phyloP scores from a whole-genome alignment of 1,140 invertebrate species.

The Drosophila elegans region DNA sequence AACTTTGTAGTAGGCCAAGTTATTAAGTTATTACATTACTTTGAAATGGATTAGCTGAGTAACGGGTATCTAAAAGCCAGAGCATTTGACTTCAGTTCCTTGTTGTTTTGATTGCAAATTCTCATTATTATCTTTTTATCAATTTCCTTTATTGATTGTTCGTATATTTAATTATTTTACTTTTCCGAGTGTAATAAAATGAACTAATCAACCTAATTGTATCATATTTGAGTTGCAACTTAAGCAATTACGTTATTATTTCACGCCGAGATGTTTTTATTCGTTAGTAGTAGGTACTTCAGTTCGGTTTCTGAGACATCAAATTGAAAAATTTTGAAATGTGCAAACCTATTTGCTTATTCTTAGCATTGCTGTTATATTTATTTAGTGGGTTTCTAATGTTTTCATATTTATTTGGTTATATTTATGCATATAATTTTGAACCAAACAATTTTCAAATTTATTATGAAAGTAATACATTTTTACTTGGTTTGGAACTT shows the following conservation, averaged over 20 bases:
- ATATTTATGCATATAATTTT: neutral
- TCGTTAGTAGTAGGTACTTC: neutral
- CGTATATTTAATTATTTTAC: neutral
- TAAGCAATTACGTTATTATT: too few relatives aligned
- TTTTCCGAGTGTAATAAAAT: neutral
- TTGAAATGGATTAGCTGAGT: too few relatives aligned
- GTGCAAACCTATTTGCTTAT: neutral
- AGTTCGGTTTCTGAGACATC: neutral
- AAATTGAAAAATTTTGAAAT: neutral
- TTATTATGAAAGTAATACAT: too few relatives aligned
- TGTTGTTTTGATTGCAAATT: too few relatives aligned
- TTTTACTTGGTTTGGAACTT: neutral
- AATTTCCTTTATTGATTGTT: too few relatives aligned
- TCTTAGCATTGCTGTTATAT: neutral
- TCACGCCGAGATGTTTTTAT: too few relatives aligned
- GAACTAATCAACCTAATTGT: neutral
- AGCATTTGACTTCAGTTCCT: too few relatives aligned
- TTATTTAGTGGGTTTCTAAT: fast-evolving
- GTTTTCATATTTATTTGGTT: fast-evolving
- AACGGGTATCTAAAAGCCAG: too few relatives aligned
- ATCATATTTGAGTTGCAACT: neutral
- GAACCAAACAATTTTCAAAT: fast-evolving
- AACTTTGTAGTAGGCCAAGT: too few relatives aligned
- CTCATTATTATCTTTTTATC: too few relatives aligned
- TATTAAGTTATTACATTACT: too few relatives aligned